Evolutionary conservation across 2,888 invertebrate genomes (phyloP), one percentile per base, ranked within the genome.

Genomic region (Temnothorax rugatulus): DNA sequence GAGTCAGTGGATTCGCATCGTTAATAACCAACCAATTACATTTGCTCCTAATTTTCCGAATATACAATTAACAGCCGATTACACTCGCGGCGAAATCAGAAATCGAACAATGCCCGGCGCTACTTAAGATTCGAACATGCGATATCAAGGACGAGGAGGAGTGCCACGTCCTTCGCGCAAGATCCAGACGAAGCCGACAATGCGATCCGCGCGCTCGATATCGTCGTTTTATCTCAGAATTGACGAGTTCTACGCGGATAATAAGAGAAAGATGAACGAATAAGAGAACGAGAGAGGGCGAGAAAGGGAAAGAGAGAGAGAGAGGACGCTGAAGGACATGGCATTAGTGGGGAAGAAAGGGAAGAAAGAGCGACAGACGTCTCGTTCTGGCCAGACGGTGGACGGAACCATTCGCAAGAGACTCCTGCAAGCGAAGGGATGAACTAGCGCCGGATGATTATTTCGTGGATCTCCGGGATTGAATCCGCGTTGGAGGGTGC

Each of bases 401-500:
- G 88, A 90, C 88, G 90, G 91, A 89, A 90, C 91, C 87, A 91
- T 89, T 89, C 89, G 91, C 88, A 87, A 92, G 91, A 93, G 91
- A 92, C 79, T 91, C 91, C 93, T 94, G 93, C 91, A 92, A 92
- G 90, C 92, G 93, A 93, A 92, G 91, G 93, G 91, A 93, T 91
- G 91, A 93, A 91, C 92, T 88, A 90, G 87, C 90, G 83, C 87
- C 86, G 92, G 92, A 93, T 94, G 93, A 94, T 94, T 94, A 94
- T 94, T 94, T 94, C 90, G 93, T 93, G 92, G 91, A 89, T 92
- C 92, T 91, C 88, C 87, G 92, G 92, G 93, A 94, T 94, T 94
- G 92, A 94, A 94, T 94, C 93, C 92, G 91, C 90, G 91, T 91
- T 93, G 92, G 91, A 94, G 94, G 91, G 93, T 93, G 82, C 94